phyloP scores from a whole-genome alignment of 1,140 invertebrate genomes.

The Gerris buenoi region DNA sequence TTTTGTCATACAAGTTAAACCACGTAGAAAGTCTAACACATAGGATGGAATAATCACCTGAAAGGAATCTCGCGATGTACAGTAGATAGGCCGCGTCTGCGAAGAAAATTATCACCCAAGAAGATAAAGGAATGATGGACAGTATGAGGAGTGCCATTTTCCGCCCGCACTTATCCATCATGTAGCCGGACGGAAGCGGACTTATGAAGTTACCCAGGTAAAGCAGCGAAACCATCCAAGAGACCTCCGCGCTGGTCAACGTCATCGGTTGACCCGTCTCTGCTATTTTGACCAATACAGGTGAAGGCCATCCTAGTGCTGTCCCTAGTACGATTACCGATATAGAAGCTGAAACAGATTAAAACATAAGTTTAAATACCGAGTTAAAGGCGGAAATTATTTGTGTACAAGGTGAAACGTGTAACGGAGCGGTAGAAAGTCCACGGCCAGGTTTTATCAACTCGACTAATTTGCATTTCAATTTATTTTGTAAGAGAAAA shows the following conservation, averaged over 20 bases:
- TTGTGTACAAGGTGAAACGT: too few species aligned
- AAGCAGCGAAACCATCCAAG: conserved; percentile 18
- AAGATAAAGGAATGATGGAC: conserved; percentile 34
- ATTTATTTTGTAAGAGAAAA: too few species aligned
- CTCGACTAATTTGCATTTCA: too few species aligned
- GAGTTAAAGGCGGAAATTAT: too few species aligned
- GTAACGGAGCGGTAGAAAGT: too few species aligned
- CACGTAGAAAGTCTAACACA: neutral
- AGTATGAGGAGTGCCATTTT: conserved; percentile 49
- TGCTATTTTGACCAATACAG: conserved; percentile 32
- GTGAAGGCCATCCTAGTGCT: conserved; percentile 59
- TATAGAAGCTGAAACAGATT: conserved; percentile 19
- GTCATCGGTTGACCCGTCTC: conserved; percentile 9
- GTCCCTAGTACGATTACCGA: conserved; percentile 37
- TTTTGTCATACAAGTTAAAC: too few species aligned
- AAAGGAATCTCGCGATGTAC: conserved; percentile 17
- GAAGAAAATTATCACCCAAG: conserved; percentile 37
- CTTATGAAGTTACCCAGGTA: conserved; percentile 19
- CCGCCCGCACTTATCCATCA: conserved; percentile 59
- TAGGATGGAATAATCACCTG: conserved; percentile 9
- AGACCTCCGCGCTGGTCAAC: conserved; percentile 13
- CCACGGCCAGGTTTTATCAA: too few species aligned
- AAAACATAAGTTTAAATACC: neutral
- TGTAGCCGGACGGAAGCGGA: conserved; percentile 27
- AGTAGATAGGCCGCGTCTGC: conserved; percentile 6